phyloP scores from a whole-genome alignment of 2,113 vertebrate genomes.

The Sapajus apella region DNA sequence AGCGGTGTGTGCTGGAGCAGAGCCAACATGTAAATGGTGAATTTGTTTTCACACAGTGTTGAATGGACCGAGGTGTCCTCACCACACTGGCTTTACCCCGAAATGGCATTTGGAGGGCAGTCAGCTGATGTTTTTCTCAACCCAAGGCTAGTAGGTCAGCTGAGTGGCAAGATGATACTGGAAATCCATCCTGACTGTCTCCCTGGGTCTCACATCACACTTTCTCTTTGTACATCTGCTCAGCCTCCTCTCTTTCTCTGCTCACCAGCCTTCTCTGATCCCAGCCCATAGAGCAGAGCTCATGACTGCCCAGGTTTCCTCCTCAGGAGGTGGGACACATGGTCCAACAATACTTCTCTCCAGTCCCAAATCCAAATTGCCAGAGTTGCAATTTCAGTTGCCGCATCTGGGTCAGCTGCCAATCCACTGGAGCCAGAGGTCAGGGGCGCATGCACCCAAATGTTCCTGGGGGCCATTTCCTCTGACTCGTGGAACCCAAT shows the following conservation, averaged over 20 bases:
- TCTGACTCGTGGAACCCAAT: background rate
- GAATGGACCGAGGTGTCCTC: background rate
- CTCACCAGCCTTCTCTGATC: background rate
- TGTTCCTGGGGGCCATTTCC: background rate
- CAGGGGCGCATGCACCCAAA: background rate
- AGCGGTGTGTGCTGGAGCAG: conserved; percentile 47
- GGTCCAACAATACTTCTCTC: background rate
- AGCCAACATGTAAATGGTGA: background rate
- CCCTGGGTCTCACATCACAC: background rate
- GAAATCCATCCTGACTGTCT: background rate
- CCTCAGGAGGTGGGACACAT: background rate
- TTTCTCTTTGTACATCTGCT: background rate
- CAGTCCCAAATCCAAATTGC: background rate
- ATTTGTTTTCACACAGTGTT: conserved; percentile 22
- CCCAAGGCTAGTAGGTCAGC: background rate
- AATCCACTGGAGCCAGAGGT: background rate
- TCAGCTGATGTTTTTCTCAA: background rate
- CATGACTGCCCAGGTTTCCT: background rate
- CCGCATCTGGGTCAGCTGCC: background rate
- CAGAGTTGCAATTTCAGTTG: background rate
- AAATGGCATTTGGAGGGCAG: background rate
- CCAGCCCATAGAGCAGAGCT: background rate
- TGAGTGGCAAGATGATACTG: background rate
- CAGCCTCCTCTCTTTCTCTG: background rate
- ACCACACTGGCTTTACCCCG: background rate